A percentile compares a stretch with the other conserved stretches of the same genome.
These are phyloP conservation scores for Ligdia adustata DNA, from an alignment of 2,888 invertebrate species.

Conservation along the genomic window DNA sequence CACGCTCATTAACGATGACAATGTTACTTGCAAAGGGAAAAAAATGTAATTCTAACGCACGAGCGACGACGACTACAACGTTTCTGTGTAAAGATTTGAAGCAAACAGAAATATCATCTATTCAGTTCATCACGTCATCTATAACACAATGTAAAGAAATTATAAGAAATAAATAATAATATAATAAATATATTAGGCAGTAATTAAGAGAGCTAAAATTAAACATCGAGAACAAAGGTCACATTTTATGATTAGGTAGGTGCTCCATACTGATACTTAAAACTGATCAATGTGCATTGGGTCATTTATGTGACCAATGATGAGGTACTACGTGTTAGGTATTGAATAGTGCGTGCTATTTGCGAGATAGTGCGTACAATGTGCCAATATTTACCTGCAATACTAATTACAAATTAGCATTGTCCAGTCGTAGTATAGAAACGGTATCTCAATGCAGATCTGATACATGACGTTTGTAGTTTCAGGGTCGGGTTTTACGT, in stretches of 20 bases:
- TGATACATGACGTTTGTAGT: conserved; percentile 1
- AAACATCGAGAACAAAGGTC: background rate
- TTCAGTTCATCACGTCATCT: too few relatives aligned
- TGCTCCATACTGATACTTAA: background rate
- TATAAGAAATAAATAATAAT: too few relatives aligned
- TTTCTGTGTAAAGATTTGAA: too few relatives aligned
- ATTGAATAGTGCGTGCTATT: conserved; percentile 27
- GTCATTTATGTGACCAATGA: conserved; percentile 20
- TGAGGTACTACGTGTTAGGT: conserved; percentile 15
- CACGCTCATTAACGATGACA: too few relatives aligned
- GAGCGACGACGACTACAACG: too few relatives aligned
- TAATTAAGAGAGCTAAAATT: too few relatives aligned
- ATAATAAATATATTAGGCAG: too few relatives aligned
- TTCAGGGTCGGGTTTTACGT: background rate
- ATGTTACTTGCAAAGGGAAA: too few relatives aligned
- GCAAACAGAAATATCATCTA: too few relatives aligned
- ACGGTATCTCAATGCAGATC: background rate
- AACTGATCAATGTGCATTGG: conserved; percentile 2
- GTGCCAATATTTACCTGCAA: conserved; percentile 16
- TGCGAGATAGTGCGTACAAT: conserved; percentile 19
- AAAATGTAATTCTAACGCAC: too few relatives aligned
- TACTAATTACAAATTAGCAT: conserved; percentile 4
- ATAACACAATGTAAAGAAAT: too few relatives aligned
- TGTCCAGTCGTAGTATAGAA: conserved; percentile 3
- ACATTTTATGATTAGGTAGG: background rate